phyloP scores from a whole-genome alignment of 2,888 invertebrate genomes.

The Pheosia gnoma region DNA sequence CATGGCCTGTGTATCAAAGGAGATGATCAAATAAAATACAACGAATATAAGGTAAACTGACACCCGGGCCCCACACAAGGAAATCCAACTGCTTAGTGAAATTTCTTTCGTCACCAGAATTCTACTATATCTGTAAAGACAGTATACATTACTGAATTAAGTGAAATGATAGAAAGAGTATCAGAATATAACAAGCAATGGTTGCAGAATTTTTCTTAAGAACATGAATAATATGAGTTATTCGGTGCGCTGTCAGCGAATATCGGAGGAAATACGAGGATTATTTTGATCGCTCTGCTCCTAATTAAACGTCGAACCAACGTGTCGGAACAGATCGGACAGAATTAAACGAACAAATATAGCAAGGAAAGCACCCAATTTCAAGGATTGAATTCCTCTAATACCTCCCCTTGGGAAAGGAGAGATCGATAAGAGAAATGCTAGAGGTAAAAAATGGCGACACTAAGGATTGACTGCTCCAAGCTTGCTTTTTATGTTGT shows the following conservation, averaged over 20 bases:
- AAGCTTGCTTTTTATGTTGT: neutral
- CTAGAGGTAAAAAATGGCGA: slow-evolving; percentile 15
- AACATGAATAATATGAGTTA: neutral
- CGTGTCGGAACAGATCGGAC: slow-evolving; percentile 23
- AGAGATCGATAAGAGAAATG: slow-evolving; percentile 15
- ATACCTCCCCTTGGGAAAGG: slow-evolving; percentile 8
- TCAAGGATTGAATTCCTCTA: slow-evolving; percentile 15
- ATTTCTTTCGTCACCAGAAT: neutral
- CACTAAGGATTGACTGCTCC: slow-evolving; percentile 6
- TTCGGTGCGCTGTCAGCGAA: slow-evolving; percentile 1
- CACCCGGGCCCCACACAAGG: slow-evolving; percentile 29
- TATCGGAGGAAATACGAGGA: slow-evolving; percentile 20
- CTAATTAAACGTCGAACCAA: slow-evolving; percentile 38
- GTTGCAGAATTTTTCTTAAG: neutral
- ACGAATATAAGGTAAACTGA: slow-evolving; percentile 15
- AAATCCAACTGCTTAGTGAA: slow-evolving; percentile 24
- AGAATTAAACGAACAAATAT: slow-evolving; percentile 19
- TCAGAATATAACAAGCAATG: neutral
- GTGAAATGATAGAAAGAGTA: neutral
- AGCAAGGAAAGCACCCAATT: slow-evolving; percentile 23
- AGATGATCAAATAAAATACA: slow-evolving; percentile 17
- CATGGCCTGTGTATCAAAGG: slow-evolving; percentile 17
- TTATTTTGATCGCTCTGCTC: slow-evolving; percentile 30
- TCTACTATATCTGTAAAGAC: neutral
- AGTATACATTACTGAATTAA: neutral